Evolutionary conservation across 2,113 vertebrate species (phyloP).

Genomic region (Terrapene triunguis): DNA sequence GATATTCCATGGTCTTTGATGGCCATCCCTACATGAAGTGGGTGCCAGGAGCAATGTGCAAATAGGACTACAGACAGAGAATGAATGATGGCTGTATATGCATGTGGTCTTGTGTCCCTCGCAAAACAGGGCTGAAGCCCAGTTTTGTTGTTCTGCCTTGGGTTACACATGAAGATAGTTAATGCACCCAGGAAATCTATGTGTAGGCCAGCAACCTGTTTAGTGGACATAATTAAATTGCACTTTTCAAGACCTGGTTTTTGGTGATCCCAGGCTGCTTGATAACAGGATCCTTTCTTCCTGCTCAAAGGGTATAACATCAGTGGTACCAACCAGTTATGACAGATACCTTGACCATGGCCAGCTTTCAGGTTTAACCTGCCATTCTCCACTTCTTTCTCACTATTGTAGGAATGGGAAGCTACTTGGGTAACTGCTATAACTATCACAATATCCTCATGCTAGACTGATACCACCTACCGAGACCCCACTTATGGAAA

Average conservation of each 20-base stretch:
- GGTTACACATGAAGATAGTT: neutral
- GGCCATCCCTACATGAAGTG: neutral
- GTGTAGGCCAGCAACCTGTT: neutral
- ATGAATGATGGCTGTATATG: neutral
- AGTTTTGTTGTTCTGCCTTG: neutral
- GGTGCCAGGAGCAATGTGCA: neutral
- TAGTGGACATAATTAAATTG: conserved; percentile 38
- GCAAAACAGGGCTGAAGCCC: neutral
- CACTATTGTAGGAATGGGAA: neutral
- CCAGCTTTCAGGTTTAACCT: neutral
- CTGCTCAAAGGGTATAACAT: neutral
- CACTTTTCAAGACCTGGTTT: neutral
- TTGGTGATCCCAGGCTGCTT: neutral
- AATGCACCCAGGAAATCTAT: neutral
- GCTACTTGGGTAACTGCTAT: neutral
- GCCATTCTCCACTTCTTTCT: neutral
- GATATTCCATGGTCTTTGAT: neutral
- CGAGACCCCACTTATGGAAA: no score
- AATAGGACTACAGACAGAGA: neutral
- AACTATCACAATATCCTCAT: neutral
- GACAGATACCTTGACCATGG: neutral
- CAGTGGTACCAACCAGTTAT: neutral
- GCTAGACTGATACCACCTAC: no score
- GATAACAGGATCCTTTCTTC: conserved; percentile 37
- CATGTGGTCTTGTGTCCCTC: neutral